phyloP scores from a whole-genome alignment of 1,140 invertebrate species.

The Linepithema humile region DNA sequence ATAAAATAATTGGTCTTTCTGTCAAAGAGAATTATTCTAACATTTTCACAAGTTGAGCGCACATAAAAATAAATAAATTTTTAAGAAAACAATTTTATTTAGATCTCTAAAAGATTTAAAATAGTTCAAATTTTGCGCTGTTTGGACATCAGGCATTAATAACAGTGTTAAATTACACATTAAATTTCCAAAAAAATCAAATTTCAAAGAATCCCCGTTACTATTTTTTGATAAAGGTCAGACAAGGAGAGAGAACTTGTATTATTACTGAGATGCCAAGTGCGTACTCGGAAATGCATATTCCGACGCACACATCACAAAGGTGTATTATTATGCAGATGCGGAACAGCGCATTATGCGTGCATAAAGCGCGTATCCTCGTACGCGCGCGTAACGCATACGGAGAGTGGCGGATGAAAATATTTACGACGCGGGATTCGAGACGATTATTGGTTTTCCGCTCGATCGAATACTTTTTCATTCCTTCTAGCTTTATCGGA shows the following conservation, averaged over 20 bases:
- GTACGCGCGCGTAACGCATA: neutral
- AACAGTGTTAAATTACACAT: too few relatives aligned
- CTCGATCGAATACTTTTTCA: constrained; percentile 50
- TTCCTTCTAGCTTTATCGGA: constrained; percentile 19
- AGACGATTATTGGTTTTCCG: constrained; percentile 53
- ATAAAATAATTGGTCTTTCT: neutral
- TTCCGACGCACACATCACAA: constrained; percentile 4
- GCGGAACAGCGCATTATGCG: constrained; percentile 24
- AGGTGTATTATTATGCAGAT: constrained; percentile 41
- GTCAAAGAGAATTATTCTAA: neutral
- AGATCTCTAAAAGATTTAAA: neutral
- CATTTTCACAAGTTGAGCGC: neutral
- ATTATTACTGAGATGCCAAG: constrained; percentile 20
- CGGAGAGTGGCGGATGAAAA: constrained; percentile 11
- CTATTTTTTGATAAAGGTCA: neutral
- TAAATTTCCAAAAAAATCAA: neutral
- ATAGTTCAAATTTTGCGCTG: neutral
- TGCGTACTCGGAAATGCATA: constrained; percentile 18
- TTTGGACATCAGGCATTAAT: neutral
- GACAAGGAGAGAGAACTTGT: neutral
- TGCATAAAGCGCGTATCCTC: constrained; percentile 14
- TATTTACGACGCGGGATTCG: constrained; percentile 44
- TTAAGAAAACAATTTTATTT: neutral
- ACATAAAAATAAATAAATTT: neutral
- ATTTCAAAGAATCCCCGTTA: neutral